Conservation (phyloP, 2,888 invertebrate genomes). For the Trachelus tabidus region DNA sequence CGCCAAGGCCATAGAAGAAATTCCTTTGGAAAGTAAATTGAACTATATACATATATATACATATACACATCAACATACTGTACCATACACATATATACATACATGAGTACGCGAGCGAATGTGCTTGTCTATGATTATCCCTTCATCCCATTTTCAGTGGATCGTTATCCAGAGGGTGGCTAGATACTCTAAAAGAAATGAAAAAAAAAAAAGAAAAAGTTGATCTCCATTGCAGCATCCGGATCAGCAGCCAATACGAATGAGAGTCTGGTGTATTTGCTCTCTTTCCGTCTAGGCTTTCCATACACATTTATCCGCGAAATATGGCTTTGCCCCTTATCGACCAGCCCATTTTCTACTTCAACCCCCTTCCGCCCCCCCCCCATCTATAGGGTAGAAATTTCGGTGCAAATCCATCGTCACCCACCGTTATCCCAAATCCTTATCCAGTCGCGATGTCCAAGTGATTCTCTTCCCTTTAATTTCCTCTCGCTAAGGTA, state of each 20-base stretch:
- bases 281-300: background rate
- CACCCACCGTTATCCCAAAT: too few relatives aligned
- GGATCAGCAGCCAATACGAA: background rate
- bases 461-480: too few relatives aligned
- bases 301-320: background rate
- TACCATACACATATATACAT: background rate
- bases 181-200: background rate
- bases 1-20: slow-evolving; percentile 10
- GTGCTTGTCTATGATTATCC: background rate
- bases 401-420: too few relatives aligned
- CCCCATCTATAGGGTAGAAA: too few relatives aligned
- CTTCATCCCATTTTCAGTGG: background rate
- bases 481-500: too few relatives aligned
- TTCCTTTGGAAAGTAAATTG: slow-evolving; percentile 26
- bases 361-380: too few relatives aligned
- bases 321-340: background rate
- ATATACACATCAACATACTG: too few relatives aligned
- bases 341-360: too few relatives aligned
- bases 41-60: background rate
- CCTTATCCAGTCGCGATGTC: too few relatives aligned
- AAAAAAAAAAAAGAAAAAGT: background rate
- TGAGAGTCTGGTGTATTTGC: background rate
- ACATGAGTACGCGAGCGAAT: background rate
- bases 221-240: background rate
- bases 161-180: background rate